Evolutionary conservation across 2,888 invertebrate species (phyloP), one percentile per base, ranked within the genome.

Genomic region (Theretra japonica): DNA sequence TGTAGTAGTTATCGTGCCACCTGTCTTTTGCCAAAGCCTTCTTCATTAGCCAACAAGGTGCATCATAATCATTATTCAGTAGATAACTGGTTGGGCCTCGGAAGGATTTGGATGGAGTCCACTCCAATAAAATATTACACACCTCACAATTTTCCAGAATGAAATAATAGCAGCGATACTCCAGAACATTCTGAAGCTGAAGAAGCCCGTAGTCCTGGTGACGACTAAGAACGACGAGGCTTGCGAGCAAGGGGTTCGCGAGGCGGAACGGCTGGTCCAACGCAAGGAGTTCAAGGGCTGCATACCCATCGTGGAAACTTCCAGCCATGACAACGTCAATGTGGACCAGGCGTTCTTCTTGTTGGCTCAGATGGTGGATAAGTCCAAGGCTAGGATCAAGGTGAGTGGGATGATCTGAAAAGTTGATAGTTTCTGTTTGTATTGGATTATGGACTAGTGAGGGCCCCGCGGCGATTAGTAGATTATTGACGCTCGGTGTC

Each of bases 221-320:
- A 99, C 99, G 21, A 98, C 99, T 0, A 99, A 99, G 94, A 98
- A 98, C 89, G 99, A 99, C 86, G 98, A 98, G 86, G 97, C 97
- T 0, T 97, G 97, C 86, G 98, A 98, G 81, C 95, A 97, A 76
- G 98, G 97, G 76, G 96, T 98, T 0, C 95, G 97, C 70, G 99
- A 99, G 90, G 98, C 98, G 0, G 98, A 99, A 85, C 96, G 97
- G 82, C 94, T 99, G 76, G 96, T 98, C 48, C 92, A 93, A 68
- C 95, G 98, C 71, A 99, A 99, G 90, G 99, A 99, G 91, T 98
- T 98, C 90, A 98, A 98, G 86, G 97, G 97, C 74, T 96, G 96
- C 83, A 97, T 99, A 81, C 97, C 97, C 4, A 94, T 99, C 60
- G 97, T 99, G 72, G 99, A 99, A 94, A 98, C 98, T 0, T 99